A percentile compares a stretch with the other conserved stretches of the same genome.
These are phyloP conservation scores for Seriola quinqueradiata DNA, from an alignment of 2,113 vertebrate species.

Conservation along the genomic window DNA sequence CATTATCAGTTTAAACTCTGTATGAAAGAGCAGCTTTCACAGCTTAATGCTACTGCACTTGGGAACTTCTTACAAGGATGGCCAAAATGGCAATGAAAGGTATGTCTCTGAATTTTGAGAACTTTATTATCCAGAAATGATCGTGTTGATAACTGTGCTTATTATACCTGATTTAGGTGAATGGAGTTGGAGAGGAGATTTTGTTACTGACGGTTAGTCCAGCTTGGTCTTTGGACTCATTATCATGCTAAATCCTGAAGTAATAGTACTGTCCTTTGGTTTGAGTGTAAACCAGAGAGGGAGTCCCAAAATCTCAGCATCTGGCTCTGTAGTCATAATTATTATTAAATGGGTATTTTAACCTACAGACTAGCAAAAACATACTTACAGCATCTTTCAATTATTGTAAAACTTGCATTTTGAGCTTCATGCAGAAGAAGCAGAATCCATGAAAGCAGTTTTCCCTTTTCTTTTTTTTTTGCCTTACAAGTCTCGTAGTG, in stretches of 20 bases:
- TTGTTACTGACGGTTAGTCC: neutral
- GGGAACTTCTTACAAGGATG: neutral
- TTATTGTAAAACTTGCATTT: neutral
- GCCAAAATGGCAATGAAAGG: neutral
- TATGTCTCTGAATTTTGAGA: neutral
- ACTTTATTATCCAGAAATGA: neutral
- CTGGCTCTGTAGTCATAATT: neutral
- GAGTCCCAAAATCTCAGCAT: neutral
- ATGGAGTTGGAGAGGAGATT: neutral
- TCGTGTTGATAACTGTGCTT: neutral
- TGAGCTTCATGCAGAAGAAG: slow-evolving; percentile 17
- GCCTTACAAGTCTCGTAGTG: neutral
- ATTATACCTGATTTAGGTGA: neutral
- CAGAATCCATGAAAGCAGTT: slow-evolving; percentile 1
- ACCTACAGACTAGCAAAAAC: neutral
- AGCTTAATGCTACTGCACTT: slow-evolving; percentile 6
- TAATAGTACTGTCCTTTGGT: neutral
- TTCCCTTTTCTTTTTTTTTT: neutral
- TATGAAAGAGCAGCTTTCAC: slow-evolving; percentile 22
- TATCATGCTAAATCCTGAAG: too few relatives aligned
- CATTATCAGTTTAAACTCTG: slow-evolving; percentile 17
- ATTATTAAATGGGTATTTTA: neutral
- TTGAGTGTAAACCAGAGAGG: too few relatives aligned
- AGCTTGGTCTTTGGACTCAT: neutral
- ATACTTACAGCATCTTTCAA: slow-evolving; percentile 1